Conservation (phyloP, 2,797 vertebrate species). For the Esox lucius region DNA sequence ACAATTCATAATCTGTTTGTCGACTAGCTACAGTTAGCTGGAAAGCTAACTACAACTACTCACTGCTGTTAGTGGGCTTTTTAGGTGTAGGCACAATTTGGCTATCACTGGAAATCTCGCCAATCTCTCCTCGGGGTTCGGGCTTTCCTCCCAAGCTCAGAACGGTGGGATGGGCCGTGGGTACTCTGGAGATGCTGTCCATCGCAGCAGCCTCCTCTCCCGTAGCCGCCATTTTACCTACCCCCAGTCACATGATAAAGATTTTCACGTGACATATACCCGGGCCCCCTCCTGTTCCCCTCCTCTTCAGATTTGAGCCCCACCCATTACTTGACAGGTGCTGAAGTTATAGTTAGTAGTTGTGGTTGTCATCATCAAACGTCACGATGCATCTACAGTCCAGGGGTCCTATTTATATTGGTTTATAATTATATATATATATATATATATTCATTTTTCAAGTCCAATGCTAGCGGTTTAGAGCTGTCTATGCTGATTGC, state of each 20-base stretch:
- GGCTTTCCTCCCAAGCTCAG: conserved; percentile 25
- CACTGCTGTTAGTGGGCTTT: conserved; percentile 67
- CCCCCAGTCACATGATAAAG: conserved; percentile 67
- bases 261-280: conserved; percentile 63
- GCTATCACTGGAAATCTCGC: background rate
- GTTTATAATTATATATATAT: background rate
- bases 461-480: background rate
- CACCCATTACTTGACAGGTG: conserved; percentile 39
- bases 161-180: conserved; percentile 43
- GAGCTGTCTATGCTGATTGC: background rate
- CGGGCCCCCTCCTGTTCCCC: conserved; percentile 4
- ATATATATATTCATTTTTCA: background rate
- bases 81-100: conserved; percentile 38
- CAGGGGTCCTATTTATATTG: background rate
- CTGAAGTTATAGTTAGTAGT: background rate
- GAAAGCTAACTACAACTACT: conserved; percentile 21
- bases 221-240: conserved; percentile 73
- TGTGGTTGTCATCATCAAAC: conserved; percentile 7
- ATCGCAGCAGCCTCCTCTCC: conserved; percentile 73
- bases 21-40: background rate
- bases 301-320: conserved; percentile 41
- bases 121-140: conserved; percentile 2
- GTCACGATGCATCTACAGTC: background rate
- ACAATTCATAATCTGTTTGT: background rate
- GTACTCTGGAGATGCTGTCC: conserved; percentile 69